Evolutionary conservation across 2,888 invertebrate species (phyloP), one percentile per base, ranked within the genome.

Genomic region (Dascillus cervinus): DNA sequence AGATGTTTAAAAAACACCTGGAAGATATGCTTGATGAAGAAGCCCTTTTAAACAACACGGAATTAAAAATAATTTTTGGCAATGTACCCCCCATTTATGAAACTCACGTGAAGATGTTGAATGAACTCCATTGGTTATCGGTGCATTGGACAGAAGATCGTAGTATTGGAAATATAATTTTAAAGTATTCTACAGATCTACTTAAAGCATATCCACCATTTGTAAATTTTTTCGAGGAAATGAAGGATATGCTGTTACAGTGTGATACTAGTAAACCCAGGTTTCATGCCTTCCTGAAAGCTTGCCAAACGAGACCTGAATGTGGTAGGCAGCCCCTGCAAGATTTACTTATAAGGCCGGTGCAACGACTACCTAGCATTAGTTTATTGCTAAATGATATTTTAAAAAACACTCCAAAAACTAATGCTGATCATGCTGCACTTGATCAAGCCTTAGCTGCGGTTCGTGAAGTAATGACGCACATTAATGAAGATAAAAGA

Each of bases 251-350:
- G 71, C 75, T 98, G 58, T 73, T 79, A 53, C 79, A 82, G 58
- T 95, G 94, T 71, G 94, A 94, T 71, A 79, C 79, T 60, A 83
- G 80, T 56, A 92, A 94, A 68, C 92, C 94, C 21, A 77, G 94
- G 62, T 98, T 98, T 73, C 94, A 96, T 71, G 96, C 96, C 56
- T 97, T 97, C 71, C 77, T 97, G 45, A 96, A 95, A 73, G 91
- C 94, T 54, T 84, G 89, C 62, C 87, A 90, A 69, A 84, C 87
- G 20, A 85, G 84, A 63, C 90, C 94, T 4, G 96, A 97, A 64
- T 97, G 96, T 67, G 92, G 94, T 13, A 77, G 96, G 51, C 95
- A 97, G 69, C 89, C 85, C 58, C 73, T 98, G 53, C 88, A 90
- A 63, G 97, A 98, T 65, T 74, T 98, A 48, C 77, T 98, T 67